Conservation (phyloP, 2,797 vertebrate species). For the Psittacula echo region DNA sequence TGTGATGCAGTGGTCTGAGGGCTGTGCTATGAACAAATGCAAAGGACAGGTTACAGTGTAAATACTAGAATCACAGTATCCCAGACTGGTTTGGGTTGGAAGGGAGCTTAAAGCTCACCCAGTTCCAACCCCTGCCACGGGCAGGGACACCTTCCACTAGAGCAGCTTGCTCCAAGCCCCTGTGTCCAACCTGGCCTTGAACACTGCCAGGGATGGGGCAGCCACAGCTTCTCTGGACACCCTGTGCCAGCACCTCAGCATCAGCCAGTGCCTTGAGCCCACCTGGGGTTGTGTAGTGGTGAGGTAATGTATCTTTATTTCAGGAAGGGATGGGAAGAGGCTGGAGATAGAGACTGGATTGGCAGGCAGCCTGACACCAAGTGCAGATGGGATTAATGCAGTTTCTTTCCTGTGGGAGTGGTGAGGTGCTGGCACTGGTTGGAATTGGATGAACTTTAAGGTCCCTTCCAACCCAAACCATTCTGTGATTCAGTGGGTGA, state of each 20-base stretch:
- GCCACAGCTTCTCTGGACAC: too few species aligned
- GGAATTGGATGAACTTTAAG: not conserved
- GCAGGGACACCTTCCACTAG: too few species aligned
- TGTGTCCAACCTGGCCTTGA: too few species aligned
- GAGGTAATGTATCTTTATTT: not conserved
- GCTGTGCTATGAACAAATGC: not conserved
- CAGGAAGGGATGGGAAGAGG: not conserved
- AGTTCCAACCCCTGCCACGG: too few species aligned
- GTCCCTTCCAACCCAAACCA: not conserved
- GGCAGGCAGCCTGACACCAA: not conserved
- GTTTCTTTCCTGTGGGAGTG: not conserved
- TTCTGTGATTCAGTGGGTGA: not conserved
- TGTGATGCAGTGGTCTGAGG: not conserved
- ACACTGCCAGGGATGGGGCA: too few species aligned
- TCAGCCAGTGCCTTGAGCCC: not conserved
- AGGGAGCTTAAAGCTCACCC: too few species aligned
- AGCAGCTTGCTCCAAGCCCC: too few species aligned
- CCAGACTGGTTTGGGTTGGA: too few species aligned
- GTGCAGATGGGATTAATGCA: not conserved
- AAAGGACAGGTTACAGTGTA: not conserved
- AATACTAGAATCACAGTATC: not conserved
- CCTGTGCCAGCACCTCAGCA: not conserved
- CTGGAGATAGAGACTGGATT: not conserved
- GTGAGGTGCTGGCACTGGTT: not conserved
- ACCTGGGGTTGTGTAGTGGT: accelerated